Percentiles rank a stretch among this genome's conserved stretches.
Evolutionary conservation across 1,140 invertebrate genomes (phyloP).

Genomic region (Anastatus disparis): DNA sequence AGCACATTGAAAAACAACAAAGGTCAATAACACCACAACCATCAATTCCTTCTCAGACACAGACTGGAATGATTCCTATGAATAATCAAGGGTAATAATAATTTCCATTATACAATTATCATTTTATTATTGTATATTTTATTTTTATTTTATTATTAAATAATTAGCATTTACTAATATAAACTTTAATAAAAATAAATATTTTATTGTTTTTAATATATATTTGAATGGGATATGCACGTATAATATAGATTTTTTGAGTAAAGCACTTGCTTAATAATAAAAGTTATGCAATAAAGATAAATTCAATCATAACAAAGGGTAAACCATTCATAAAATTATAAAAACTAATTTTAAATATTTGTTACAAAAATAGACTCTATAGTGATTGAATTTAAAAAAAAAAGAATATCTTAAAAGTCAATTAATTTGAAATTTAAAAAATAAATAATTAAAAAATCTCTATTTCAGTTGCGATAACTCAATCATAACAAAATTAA

Average conservation of each 20-base stretch:
- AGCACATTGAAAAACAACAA: slow-evolving; percentile 90
- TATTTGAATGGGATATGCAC: too few relatives aligned
- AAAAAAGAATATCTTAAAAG: not conserved
- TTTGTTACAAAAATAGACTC: not conserved
- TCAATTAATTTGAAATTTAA: not conserved
- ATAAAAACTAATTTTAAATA: not conserved
- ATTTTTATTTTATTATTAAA: too few relatives aligned
- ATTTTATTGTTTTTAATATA: too few relatives aligned
- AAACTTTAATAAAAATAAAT: too few relatives aligned
- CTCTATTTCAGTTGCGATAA: slow-evolving; percentile 31
- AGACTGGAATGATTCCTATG: slow-evolving; percentile 35
- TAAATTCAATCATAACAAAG: too few relatives aligned
- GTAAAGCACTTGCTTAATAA: too few relatives aligned
- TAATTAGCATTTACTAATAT: too few relatives aligned
- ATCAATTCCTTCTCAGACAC: slow-evolving; percentile 45
- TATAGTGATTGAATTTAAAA: too few relatives aligned
- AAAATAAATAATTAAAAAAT: not conserved
- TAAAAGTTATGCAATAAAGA: too few relatives aligned
- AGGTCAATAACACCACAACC: slow-evolving; percentile 76
- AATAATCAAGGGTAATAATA: slow-evolving; percentile 45
- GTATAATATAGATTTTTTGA: too few relatives aligned
- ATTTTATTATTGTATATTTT: not conserved
- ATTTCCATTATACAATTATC: not conserved
- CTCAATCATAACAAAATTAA: slow-evolving; percentile 35
- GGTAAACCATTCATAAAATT: too few relatives aligned